Conservation (phyloP, 2,113 vertebrate species). For the Sula dactylatra region DNA sequence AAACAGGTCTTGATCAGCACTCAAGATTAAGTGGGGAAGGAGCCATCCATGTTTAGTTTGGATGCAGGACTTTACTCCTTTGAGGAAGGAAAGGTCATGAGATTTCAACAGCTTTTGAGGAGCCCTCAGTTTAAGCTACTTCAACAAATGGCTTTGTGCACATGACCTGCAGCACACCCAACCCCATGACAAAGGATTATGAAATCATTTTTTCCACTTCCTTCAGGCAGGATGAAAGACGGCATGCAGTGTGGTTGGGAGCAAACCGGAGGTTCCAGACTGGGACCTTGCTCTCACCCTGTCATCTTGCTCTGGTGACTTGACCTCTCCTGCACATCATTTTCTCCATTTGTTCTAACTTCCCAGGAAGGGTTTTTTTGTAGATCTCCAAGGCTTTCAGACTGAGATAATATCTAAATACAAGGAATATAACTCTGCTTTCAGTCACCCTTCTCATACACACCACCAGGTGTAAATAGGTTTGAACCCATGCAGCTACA, state of each 20-base stretch:
- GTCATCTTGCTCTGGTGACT: neutral
- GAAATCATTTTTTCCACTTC: slow-evolving; percentile 14
- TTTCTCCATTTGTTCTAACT: neutral
- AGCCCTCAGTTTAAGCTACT: slow-evolving; percentile 11
- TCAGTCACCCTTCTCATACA: neutral
- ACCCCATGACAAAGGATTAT: neutral
- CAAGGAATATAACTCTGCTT: neutral
- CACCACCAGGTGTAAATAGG: neutral
- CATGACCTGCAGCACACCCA: neutral
- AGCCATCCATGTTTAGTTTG: slow-evolving; percentile 5
- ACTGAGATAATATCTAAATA: neutral
- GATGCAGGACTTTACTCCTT: neutral
- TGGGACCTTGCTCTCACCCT: neutral
- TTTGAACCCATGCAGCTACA: neutral
- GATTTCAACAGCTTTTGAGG: slow-evolving; percentile 49
- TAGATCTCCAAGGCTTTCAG: neutral
- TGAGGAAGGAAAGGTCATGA: neutral
- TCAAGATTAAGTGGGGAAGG: neutral
- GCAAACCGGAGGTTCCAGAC: neutral
- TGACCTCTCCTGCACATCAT: neutral
- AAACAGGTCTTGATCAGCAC: neutral
- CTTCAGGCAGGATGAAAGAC: neutral
- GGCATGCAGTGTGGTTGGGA: neutral
- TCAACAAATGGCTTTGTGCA: slow-evolving; percentile 16
- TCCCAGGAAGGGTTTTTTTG: neutral